Base-by-base conservation (phyloP, 2,113 vertebrate species). In the Spilogale gracilis region DNA sequence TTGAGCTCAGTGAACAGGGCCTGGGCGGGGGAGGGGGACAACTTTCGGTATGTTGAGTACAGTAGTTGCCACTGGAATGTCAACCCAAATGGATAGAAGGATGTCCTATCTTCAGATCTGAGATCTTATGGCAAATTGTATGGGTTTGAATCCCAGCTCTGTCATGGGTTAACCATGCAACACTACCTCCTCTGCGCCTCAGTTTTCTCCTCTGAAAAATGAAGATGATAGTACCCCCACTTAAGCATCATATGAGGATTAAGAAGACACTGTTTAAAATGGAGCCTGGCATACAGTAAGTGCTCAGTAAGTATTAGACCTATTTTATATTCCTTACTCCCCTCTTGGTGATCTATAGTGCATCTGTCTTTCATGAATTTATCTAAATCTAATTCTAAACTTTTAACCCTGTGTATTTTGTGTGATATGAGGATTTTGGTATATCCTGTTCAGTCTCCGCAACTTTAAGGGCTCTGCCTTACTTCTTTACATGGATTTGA, bases 191-290 rank as follows among this genome's bases (percentile, higher is more conserved):
- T 65, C 43, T 58, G 4, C 81, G 32, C 30, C 61, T 94, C 25
- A 76, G 1, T 94, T 89, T 96, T 25, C 25, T 91, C 2, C 16
- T 96, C 54, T 80, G 43, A 48, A 67, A 94, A 83, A 69, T 56
- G 30, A 89, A 71, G 23, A 88, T 23, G 38, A 52, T 52, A 25
- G 3, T 54, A 43, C 5, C 2, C 9, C 6, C 5, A 48, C n/a
- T 78, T 5, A 27, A 76, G 32, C 27, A 2, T 76, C 67, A 45
- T 43, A 25, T 56, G 58, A 94, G 25, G 45, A 86, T 60, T 38
- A 81, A 48, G n/a, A 48, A 63, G 50, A 52, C 32, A 32, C 30
- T 10, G 27, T 58, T 63, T 84, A 80, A 80, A 65, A 43, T 58
- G 69, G 60, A 96, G 25, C 0, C 61, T 85, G 38, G 48, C 2